These are phyloP conservation scores for Mormyrus hasselquistii DNA, from an alignment of 2,797 vertebrate genomes.

Conservation along the genomic window DNA sequence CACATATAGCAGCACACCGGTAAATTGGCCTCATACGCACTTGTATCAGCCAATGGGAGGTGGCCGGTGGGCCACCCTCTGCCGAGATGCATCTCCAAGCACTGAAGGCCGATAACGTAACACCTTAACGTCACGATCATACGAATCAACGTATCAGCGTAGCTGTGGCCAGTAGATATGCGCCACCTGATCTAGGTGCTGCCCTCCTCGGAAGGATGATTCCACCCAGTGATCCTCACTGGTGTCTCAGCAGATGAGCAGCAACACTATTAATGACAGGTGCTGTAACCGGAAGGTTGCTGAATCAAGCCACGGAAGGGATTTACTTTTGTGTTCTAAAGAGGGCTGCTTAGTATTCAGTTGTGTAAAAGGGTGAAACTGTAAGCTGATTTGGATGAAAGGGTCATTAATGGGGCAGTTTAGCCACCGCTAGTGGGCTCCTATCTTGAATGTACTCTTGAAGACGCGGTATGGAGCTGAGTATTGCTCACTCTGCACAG, in stretches of 20 bases:
- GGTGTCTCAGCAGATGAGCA: background rate
- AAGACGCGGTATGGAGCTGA: background rate
- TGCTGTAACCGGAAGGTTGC: background rate
- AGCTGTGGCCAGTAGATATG: background rate
- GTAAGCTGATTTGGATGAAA: conserved; percentile 11
- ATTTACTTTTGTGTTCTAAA: conserved; percentile 1
- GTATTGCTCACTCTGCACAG: background rate
- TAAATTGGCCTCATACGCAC: background rate
- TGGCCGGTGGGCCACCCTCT: background rate
- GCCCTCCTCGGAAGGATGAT: background rate
- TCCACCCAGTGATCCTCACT: background rate
- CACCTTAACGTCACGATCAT: background rate
- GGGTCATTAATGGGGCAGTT: background rate
- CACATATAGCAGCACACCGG: background rate
- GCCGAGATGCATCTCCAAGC: background rate
- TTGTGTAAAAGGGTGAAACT: background rate
- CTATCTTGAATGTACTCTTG: background rate
- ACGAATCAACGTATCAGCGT: background rate
- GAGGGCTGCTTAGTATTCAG: background rate
- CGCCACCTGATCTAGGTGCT: background rate
- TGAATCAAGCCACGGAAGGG: background rate
- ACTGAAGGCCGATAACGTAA: background rate
- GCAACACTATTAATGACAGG: background rate
- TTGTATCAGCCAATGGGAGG: background rate
- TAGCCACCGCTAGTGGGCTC: background rate